Base-by-base conservation (phyloP, 2,797 vertebrate genomes). In the Urophycis tenuis region DNA sequence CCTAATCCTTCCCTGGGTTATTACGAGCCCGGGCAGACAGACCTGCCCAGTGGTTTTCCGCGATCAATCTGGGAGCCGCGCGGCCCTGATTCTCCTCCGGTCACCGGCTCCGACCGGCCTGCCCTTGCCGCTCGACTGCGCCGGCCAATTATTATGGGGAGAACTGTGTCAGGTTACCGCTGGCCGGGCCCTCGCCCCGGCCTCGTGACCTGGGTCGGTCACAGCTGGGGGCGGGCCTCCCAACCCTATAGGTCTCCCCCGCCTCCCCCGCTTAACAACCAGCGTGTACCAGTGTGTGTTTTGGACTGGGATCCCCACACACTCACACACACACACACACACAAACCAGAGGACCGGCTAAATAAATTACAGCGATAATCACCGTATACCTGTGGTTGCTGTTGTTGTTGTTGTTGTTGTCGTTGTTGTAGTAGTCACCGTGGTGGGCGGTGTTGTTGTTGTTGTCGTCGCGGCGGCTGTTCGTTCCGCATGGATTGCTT, bases 1-100 rank as follows among this genome's bases (percentile, higher is more conserved):
- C 81, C 71, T 90, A 90, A 90, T 88, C 87, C 85, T 84, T 69
- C 80, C 83, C 67, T 78, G 83, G 83, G 85, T 87, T 86, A 88
- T 90, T 88, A 87, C 83, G 84, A 88, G 80, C 32, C 22, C 76
- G 83, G 83, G 78, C n/a, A 84, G 73, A 73, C n/a, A 84, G 73
- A 73, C 34, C 64, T 11, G 76, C 80, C 77, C 83, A 88, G 85
- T 81, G 83, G 82, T 87, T 90, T 88, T 87, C 80, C 53, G 84
- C 90, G 89, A 93, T 93, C 91, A 92, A 92, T 92, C 91, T 92
- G 90, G 79, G 86, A 91, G n/a, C 89, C 88, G 88, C 91, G 86
- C 89, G 87, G 88, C n/a, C 91, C 90, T 90, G 88, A 92, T 94
- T 93, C 91, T 87, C n/a, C 84, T 87, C 90, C 86, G 90, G 92